phyloP scores from a whole-genome alignment of 1,140 invertebrate genomes.

The Subanguina moxae region DNA sequence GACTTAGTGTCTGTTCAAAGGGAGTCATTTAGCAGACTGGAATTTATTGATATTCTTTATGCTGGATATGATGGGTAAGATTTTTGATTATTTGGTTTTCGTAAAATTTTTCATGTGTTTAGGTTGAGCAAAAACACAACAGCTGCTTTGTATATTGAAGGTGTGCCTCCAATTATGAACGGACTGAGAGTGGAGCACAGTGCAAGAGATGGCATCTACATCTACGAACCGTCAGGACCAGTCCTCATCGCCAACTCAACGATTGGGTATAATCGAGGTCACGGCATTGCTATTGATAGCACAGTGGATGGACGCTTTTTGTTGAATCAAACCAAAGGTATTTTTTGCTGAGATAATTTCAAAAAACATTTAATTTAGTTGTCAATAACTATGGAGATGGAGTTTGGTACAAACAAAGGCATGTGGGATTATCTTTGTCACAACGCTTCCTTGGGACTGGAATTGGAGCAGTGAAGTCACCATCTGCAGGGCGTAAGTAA shows the following conservation, averaged over 20 bases:
- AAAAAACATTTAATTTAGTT: conserved; percentile 9
- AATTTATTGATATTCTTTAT: conserved; percentile 57
- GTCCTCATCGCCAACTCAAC: conserved; percentile 57
- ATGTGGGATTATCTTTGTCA: conserved; percentile 24
- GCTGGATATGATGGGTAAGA: conserved; percentile 54
- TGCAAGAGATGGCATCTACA: conserved; percentile 53
- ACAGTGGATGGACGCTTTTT: conserved; percentile 54
- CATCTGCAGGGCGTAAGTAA: not conserved
- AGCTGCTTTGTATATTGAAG: conserved; percentile 54
- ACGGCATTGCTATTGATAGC: conserved; percentile 56
- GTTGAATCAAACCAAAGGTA: conserved; percentile 44
- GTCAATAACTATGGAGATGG: conserved; percentile 56
- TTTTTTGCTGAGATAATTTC: too few relatives aligned
- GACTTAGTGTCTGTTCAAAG: conserved; percentile 49
- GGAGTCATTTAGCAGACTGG: conserved; percentile 52
- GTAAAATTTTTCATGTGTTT: conserved; percentile 16
- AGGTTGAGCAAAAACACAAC: conserved; percentile 53
- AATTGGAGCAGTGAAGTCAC: not conserved
- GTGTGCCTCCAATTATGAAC: conserved; percentile 59
- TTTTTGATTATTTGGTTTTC: not conserved
- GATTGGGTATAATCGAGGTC: conserved; percentile 34
- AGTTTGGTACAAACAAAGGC: conserved; percentile 47
- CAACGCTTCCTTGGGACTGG: conserved; percentile 26
- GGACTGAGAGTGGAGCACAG: conserved; percentile 52
- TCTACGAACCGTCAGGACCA: conserved; percentile 51